Evolutionary conservation across 2,797 vertebrate genomes (phyloP), one percentile per base, ranked within the genome.

Genomic region (Phataginus tetradactyla): DNA sequence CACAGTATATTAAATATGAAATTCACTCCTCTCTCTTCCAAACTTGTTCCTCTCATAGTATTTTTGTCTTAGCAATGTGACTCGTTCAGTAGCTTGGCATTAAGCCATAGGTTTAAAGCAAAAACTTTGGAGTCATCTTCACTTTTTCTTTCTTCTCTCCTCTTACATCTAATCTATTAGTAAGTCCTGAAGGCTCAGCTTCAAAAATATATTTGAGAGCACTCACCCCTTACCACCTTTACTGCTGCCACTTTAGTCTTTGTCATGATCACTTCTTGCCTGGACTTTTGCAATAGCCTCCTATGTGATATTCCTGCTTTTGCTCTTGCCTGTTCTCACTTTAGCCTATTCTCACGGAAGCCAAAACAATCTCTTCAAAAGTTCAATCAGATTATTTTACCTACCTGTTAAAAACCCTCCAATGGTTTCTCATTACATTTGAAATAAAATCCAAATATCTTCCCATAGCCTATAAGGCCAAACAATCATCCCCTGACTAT

Each of bases 381-480:
- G 72, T 74, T 80, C 49, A 69, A 39, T 91, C 39, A 5, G 0
- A 42, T 63, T 34, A 55, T 74, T 88, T 75, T 13, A 69, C 20
- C 39, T 74, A 5, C 20, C 27, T 92, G n/a, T 64, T 64, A 27
- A 55, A 72, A 83, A 75, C 5, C 13, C 32, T 86, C 61, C 29
- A 81, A 32, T 90, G 63, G 18, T 17, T 81, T 91, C 29, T 15
- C 32, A 25, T 75, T 17, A 49, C 61, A 74, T 66, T 92, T 69
- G 59, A 80, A 87, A 87, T 81, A 71, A 90, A 90, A 68, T 34
- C 32, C 39, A 91, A 66, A 68, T 61, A 88, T 69, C 51, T 86
- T 75, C 71, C 12, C 23, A 45, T 51, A 75, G 37, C 29, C 45
- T 69, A 3, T 27, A 78, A 78, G 42, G 45, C 32, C 42, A 61